These are phyloP conservation scores for Notarius lentiginosus DNA, from an alignment of 2,113 vertebrate species.

Conservation along the genomic window DNA sequence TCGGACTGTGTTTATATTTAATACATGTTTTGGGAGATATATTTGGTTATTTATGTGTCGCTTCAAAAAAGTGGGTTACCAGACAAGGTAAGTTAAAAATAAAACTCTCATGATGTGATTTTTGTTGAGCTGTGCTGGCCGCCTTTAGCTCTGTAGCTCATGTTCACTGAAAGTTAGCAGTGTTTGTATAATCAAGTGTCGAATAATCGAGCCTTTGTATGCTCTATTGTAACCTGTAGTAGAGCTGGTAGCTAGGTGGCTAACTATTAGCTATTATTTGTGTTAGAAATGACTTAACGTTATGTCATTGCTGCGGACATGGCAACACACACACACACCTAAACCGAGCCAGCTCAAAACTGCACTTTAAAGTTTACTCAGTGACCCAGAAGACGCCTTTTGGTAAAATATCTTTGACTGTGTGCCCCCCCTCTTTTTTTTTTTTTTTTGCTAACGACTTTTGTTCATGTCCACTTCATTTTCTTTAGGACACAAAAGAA, in stretches of 20 bases:
- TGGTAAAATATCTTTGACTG: neutral
- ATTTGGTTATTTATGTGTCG: neutral
- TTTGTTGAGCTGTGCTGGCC: neutral
- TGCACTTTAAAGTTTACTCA: neutral
- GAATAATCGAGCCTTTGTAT: neutral
- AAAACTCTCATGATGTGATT: no score
- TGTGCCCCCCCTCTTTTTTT: neutral
- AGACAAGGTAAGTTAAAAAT: constrained; percentile 4
- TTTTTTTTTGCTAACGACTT: neutral
- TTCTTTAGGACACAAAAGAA: no score
- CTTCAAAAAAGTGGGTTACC: neutral
- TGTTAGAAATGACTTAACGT: neutral
- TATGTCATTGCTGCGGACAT: neutral
- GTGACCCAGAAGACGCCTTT: neutral
- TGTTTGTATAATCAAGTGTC: neutral
- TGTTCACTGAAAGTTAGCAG: neutral
- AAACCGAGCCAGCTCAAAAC: neutral
- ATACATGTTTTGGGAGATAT: neutral
- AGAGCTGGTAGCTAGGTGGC: neutral
- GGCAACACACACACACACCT: no score
- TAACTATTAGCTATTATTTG: neutral
- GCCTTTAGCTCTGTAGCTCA: neutral
- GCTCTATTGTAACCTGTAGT: neutral
- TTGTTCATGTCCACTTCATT: neutral
- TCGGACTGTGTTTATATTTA: neutral